Conservation (phyloP, 2,888 invertebrate species). For the Eupithecia centaureata region DNA sequence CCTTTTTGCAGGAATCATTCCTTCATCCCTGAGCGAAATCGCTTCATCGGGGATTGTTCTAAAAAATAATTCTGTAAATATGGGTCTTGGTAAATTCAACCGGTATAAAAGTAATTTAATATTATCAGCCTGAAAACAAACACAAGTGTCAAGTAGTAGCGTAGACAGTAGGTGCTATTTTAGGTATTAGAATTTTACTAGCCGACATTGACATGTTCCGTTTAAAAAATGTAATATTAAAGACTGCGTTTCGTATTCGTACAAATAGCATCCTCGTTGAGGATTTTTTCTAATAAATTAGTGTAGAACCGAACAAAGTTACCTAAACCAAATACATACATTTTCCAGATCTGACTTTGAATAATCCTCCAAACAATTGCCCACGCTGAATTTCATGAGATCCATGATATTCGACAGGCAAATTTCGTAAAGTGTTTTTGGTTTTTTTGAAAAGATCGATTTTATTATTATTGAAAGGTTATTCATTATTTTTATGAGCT, state of each 20-base stretch:
- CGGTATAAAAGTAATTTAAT: constrained; percentile 40
- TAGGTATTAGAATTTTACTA: constrained; percentile 19
- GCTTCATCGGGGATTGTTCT: constrained; percentile 15
- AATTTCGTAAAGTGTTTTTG: constrained; percentile 16
- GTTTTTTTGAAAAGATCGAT: constrained; percentile 16
- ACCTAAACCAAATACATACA: constrained; percentile 16
- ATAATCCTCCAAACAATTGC: constrained; percentile 15
- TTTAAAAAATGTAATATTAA: constrained; percentile 15
- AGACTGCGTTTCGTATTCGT: constrained; percentile 16
- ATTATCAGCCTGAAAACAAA: constrained; percentile 9
- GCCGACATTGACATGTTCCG: constrained; percentile 16
- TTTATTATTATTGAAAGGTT: constrained; percentile 16
- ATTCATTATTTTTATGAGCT: constrained; percentile 15
- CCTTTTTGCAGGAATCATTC: constrained; percentile 39
- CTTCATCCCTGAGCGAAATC: constrained; percentile 16
- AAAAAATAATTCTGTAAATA: constrained; percentile 16
- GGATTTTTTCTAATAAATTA: constrained; percentile 15
- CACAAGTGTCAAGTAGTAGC: constrained; percentile 15
- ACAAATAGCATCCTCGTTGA: constrained; percentile 16
- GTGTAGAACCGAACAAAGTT: constrained; percentile 16
- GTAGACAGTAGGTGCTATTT: constrained; percentile 21
- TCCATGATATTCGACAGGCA: constrained; percentile 16
- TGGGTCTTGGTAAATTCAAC: constrained; percentile 39
- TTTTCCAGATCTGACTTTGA: constrained; percentile 16
- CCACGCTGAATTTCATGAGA: constrained; percentile 15